Percentiles rank a stretch among this genome's conserved stretches.
These are phyloP conservation scores for Orthosia gothica DNA, from an alignment of 2,888 invertebrate genomes.

Conservation along the genomic window DNA sequence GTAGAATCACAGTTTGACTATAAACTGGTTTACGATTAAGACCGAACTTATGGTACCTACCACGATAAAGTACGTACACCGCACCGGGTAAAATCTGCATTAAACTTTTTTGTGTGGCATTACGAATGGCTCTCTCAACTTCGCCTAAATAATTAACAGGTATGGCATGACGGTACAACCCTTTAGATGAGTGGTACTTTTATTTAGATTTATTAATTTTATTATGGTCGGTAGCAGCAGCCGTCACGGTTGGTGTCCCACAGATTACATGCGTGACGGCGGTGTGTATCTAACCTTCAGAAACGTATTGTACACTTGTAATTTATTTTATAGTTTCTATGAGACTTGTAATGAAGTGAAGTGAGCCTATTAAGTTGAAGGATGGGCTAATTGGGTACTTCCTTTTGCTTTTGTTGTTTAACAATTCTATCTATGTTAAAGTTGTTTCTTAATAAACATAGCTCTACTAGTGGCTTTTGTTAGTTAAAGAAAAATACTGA, in stretches of 20 bases:
- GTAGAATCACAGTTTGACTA: neutral
- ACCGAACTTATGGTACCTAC: neutral
- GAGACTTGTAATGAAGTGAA: slow-evolving; percentile 36
- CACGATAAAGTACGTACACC: neutral
- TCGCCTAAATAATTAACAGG: neutral
- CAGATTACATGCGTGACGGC: slow-evolving; percentile 37
- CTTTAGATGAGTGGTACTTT: slow-evolving; percentile 1
- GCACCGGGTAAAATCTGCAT: neutral
- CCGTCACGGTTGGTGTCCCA: slow-evolving; percentile 48
- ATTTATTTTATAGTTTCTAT: slow-evolving; percentile 33
- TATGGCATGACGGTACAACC: neutral
- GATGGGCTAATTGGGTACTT: slow-evolving; percentile 18
- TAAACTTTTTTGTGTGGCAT: neutral
- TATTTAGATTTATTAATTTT: slow-evolving; percentile 22
- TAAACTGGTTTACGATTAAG: neutral
- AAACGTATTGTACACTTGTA: slow-evolving; percentile 30
- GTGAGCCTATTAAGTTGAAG: slow-evolving; percentile 31
- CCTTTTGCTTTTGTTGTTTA: slow-evolving; percentile 5
- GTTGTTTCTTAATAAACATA: neutral
- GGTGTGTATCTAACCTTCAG: slow-evolving; percentile 48
- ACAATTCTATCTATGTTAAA: neutral
- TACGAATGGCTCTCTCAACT: slow-evolving; percentile 1
- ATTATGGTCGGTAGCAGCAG: slow-evolving; percentile 10
- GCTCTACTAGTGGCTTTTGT: neutral
- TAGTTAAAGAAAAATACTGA: too few species aligned